These are phyloP conservation scores for Lota lota DNA, from an alignment of 2,113 vertebrate genomes.

Conservation along the genomic window DNA sequence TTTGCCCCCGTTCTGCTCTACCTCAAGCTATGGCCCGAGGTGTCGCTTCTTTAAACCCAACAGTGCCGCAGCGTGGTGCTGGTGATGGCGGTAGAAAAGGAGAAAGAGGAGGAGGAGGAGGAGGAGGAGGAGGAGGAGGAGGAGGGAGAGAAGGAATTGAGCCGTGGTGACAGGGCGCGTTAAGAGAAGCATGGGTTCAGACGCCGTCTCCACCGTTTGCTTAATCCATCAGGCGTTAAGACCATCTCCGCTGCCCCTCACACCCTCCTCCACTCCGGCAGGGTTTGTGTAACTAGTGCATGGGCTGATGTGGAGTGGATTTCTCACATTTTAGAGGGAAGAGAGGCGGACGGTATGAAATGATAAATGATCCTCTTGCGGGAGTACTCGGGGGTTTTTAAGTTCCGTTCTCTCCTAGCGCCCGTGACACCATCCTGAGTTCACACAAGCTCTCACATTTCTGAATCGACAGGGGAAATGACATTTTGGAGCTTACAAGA, in stretches of 20 bases:
- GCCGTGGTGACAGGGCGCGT: not conserved
- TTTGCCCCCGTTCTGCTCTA: not conserved
- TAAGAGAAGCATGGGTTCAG: not conserved
- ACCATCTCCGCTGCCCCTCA: not conserved
- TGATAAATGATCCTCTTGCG: slow-evolving; percentile 36
- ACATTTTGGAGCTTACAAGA: too few species aligned
- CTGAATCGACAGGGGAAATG: too few species aligned
- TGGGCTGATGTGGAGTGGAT: slow-evolving; percentile 32
- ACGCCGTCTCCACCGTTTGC: too few species aligned
- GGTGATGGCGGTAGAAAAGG: too few species aligned
- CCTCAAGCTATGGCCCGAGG: slow-evolving; percentile 4
- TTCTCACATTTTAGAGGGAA: slow-evolving; percentile 21
- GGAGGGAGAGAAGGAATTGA: too few species aligned
- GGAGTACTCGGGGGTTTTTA: not conserved
- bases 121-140: too few species aligned
- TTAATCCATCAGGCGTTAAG: too few species aligned
- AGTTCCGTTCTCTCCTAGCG: too few species aligned
- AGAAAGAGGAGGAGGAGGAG: too few species aligned
- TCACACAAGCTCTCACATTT: too few species aligned
- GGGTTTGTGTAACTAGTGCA: slow-evolving; percentile 6
- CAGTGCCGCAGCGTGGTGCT: not conserved
- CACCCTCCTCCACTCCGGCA: not conserved
- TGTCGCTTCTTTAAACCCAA: not conserved
- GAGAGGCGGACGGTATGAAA: slow-evolving; percentile 28
- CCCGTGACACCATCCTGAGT: too few species aligned